Conservation (phyloP, 2,888 invertebrate genomes). For the Drosophila affinis region DNA sequence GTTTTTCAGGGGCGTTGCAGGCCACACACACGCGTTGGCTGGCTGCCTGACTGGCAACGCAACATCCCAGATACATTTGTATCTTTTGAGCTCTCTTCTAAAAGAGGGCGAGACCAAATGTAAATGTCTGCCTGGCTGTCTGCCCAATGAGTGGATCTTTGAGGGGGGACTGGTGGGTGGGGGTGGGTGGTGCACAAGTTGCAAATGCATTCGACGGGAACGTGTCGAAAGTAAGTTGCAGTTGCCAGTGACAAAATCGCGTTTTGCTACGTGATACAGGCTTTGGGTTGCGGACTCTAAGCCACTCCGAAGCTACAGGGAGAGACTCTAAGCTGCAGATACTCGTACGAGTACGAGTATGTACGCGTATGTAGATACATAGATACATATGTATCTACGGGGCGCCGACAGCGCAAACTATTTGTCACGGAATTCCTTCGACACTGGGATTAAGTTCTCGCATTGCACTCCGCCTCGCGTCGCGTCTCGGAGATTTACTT, state of each 20-base stretch:
- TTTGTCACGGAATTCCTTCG: slow-evolving; percentile 79
- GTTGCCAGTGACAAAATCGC: slow-evolving; percentile 73
- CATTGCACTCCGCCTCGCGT: slow-evolving; percentile 3
- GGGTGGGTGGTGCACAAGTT: slow-evolving; percentile 32
- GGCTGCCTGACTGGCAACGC: background rate
- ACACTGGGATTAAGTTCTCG: slow-evolving; percentile 69
- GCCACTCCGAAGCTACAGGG: slow-evolving; percentile 4
- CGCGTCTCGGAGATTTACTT: slow-evolving; percentile 46
- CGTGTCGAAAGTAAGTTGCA: slow-evolving; percentile 66
- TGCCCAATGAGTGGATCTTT: background rate
- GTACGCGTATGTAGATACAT: slow-evolving; percentile 18
- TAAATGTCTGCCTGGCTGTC: slow-evolving; percentile 50
- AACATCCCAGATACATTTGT: slow-evolving; percentile 64
- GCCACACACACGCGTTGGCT: slow-evolving; percentile 36
- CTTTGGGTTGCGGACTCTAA: slow-evolving; percentile 4
- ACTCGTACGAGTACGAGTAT: slow-evolving; percentile 37
- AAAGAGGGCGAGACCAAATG: slow-evolving; percentile 43
- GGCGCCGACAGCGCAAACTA: slow-evolving; percentile 63
- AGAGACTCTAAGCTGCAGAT: slow-evolving; percentile 2
- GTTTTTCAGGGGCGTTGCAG: slow-evolving; percentile 69
- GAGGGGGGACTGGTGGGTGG: slow-evolving; percentile 3
- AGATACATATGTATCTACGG: slow-evolving; percentile 55
- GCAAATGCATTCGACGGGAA: slow-evolving; percentile 69
- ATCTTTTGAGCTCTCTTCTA: slow-evolving; percentile 43
- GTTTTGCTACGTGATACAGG: slow-evolving; percentile 46